phyloP scores from a whole-genome alignment of 2,888 invertebrate genomes.

The Lepidocyrtinus sp. region DNA sequence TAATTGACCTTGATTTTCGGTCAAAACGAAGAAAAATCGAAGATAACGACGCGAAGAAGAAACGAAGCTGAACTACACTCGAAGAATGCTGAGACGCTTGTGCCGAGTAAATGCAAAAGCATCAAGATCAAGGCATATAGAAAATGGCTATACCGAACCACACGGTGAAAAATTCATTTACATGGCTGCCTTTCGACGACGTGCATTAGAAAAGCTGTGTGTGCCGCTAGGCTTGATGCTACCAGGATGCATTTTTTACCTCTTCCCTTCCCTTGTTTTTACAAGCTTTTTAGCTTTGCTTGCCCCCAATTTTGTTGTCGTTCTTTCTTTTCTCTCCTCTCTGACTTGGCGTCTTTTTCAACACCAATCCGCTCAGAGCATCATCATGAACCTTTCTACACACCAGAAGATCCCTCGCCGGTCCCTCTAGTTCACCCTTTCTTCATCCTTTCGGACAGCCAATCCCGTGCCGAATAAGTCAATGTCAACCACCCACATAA shows the following conservation, averaged over 20 bases:
- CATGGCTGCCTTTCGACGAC: conserved; percentile 51
- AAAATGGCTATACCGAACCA: conserved; percentile 14
- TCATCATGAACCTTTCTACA: background rate
- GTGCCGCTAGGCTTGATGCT: background rate
- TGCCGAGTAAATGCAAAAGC: conserved; percentile 33
- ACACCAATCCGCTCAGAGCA: conserved; percentile 22
- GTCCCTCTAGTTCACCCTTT: conserved; percentile 52
- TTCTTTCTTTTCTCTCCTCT: conserved; percentile 30
- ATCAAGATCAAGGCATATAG: conserved; percentile 34
- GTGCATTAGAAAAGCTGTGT: conserved; percentile 38
- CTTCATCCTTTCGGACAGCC: conserved; percentile 46
- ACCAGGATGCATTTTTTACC: conserved; percentile 5
- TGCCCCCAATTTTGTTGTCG: conserved; percentile 7
- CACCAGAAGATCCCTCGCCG: conserved; percentile 46
- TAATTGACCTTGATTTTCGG: conserved; percentile 58
- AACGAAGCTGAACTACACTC: conserved; percentile 58
- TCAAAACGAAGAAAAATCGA: conserved; percentile 61
- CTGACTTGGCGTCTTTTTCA: conserved; percentile 55
- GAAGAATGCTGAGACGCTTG: conserved; percentile 63
- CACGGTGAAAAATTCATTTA: conserved; percentile 41
- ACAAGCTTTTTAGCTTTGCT: background rate
- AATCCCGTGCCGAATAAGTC: conserved; percentile 29
- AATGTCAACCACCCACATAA: conserved; percentile 58
- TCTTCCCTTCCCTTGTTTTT: background rate
- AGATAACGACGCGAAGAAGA: conserved; percentile 59